These are phyloP conservation scores for Hippoglossus hippoglossus DNA, from an alignment of 2,797 vertebrate genomes.

Conservation along the genomic window DNA sequence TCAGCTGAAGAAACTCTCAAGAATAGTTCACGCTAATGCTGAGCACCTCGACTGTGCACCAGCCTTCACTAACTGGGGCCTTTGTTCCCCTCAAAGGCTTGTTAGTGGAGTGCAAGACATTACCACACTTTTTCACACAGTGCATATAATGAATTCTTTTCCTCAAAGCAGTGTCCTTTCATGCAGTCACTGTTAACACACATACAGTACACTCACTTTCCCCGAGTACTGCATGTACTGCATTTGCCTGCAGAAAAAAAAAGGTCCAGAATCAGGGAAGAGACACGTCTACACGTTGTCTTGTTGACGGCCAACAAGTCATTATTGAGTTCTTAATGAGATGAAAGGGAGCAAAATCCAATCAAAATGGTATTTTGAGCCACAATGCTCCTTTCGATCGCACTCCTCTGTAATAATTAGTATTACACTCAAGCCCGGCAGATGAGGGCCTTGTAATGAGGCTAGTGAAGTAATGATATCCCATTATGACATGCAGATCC, in stretches of 20 bases:
- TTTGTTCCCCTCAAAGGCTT: slow-evolving; percentile 37
- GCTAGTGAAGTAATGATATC: slow-evolving; percentile 82
- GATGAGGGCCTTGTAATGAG: slow-evolving; percentile 83
- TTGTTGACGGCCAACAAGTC: slow-evolving; percentile 54
- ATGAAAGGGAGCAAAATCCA: slow-evolving; percentile 68
- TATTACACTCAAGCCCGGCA: slow-evolving; percentile 71
- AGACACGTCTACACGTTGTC: background rate
- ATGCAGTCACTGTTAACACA: background rate
- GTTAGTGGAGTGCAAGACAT: slow-evolving; percentile 22
- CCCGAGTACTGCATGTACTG: background rate
- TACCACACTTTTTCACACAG: slow-evolving; percentile 16
- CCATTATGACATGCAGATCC: slow-evolving; percentile 82
- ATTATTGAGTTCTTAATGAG: slow-evolving; percentile 72
- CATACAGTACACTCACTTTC: background rate
- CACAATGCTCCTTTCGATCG: slow-evolving; percentile 58
- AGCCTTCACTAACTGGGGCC: slow-evolving; percentile 4
- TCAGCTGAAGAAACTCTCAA: slow-evolving; percentile 1
- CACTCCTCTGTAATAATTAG: slow-evolving; percentile 77
- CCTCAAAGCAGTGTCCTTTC: slow-evolving; percentile 7
- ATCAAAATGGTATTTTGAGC: slow-evolving; percentile 72
- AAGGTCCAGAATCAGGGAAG: background rate
- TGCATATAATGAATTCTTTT: background rate
- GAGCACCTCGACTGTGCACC: background rate
- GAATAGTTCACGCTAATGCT: slow-evolving; percentile 14
- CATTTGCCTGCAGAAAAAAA: slow-evolving; percentile 7